Base-by-base conservation (phyloP, 2,888 invertebrate species). In the Graphium colonna region DNA sequence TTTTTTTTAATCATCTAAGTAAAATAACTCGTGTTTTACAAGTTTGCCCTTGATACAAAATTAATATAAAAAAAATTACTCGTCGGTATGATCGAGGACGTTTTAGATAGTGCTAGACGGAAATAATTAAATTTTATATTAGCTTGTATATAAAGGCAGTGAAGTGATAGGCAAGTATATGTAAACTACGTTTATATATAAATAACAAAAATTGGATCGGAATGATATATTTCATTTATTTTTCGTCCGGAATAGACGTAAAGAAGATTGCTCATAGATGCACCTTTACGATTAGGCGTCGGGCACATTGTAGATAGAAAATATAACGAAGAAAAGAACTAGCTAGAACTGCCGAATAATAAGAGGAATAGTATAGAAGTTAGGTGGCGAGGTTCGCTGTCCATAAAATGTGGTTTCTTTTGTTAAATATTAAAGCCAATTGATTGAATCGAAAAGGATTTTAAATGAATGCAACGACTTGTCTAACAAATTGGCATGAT, bases 201-300 rank as follows among this genome's bases (percentile, higher is more conserved):
- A 26, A 50, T 18, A 40, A 41, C 31, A 9, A 15, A 17, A 41
- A 49, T 16, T 28, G 44, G 44, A 48, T 13, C 26, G 36, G 21
- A 28, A 48, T 17, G 31, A 43, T 10, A 9, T 15, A 15, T 42
- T 49, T 33, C 16, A 39, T 9, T 40, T 16, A 17, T 45, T 21
- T 26, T 28, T 44, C 16, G 16, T 76, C 82, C 83, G 82, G 76
- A 79, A 75, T 73, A 69, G 72, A 75, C 79, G 77, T 68, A 64
- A 66, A 77, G 65, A 76, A 71, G 76, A 73, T 82, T 80, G 83
- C 85, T 86, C 85, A 83, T 84, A 85, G 82, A 68, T 75, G 82
- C 85, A 85, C 83, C 68, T 74, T 71, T 75, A 71, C 65, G 63
- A 64, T 78, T 53, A 84, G 79, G 79, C 57, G 73, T 81, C 78